Conservation (phyloP, 1,140 invertebrate genomes). For the Leptoteleia sp. region DNA sequence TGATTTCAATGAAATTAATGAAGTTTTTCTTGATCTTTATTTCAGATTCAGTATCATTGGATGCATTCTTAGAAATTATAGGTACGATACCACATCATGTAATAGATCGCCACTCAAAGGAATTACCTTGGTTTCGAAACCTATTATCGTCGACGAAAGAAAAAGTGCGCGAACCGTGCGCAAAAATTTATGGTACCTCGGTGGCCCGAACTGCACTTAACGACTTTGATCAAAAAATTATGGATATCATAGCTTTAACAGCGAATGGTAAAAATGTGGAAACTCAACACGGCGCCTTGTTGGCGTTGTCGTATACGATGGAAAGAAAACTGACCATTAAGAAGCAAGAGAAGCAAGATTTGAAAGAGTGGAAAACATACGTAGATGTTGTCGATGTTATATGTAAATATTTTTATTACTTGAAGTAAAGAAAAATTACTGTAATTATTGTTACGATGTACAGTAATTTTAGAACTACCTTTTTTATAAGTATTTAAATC, state of each 20-base stretch:
- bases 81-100: slow-evolving; percentile 85
- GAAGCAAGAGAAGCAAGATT: slow-evolving; percentile 74
- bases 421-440: too few relatives aligned
- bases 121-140: slow-evolving; percentile 84
- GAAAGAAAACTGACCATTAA: slow-evolving; percentile 83
- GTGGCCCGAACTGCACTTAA: slow-evolving; percentile 80
- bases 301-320: slow-evolving; percentile 85
- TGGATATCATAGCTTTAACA: slow-evolving; percentile 81
- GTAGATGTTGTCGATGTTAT: slow-evolving; percentile 81
- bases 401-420: slow-evolving; percentile 76
- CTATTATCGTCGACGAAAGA: slow-evolving; percentile 87
- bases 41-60: slow-evolving; percentile 84
- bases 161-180: slow-evolving; percentile 86
- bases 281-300: slow-evolving; percentile 87
- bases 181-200: slow-evolving; percentile 87
- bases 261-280: slow-evolving; percentile 84
- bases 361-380: slow-evolving; percentile 81
- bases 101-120: slow-evolving; percentile 82
- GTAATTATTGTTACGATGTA: too few relatives aligned
- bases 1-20: too few relatives aligned
- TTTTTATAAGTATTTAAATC: too few relatives aligned
- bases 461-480: too few relatives aligned
- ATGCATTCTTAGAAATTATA: slow-evolving; percentile 87
- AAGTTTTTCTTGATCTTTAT: too few relatives aligned
- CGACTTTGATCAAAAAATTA: slow-evolving; percentile 82